phyloP scores from a whole-genome alignment of 1,140 invertebrate genomes.

The Lanistes nyassanus region DNA sequence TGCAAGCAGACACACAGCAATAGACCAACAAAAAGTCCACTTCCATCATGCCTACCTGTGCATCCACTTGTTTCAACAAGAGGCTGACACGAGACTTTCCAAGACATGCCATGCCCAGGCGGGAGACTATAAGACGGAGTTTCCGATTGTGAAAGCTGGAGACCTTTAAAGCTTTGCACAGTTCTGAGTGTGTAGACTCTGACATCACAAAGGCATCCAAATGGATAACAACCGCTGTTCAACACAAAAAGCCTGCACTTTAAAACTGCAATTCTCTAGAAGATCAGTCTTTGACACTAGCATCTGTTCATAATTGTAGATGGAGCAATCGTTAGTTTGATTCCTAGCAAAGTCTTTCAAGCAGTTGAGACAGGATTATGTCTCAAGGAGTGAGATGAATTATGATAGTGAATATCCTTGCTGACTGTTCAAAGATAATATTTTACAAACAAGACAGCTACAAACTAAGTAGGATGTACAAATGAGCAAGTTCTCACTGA shows the following conservation, averaged over 20 bases:
- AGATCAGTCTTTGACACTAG: not conserved
- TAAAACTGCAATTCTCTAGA: not conserved
- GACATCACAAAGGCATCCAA: conserved; percentile 60
- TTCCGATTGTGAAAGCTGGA: conserved; percentile 49
- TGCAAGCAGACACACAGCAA: not conserved
- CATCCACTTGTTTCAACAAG: conserved; percentile 52
- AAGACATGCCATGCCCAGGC: conserved; percentile 58
- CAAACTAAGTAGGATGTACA: too few species aligned
- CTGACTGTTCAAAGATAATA: too few species aligned
- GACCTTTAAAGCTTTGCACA: conserved; percentile 61
- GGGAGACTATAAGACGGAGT: conserved; percentile 50
- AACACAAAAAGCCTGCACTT: not conserved
- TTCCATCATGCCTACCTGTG: conserved; percentile 40
- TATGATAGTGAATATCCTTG: too few species aligned
- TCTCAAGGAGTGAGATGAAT: too few species aligned
- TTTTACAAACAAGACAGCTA: too few species aligned
- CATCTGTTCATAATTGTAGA: too few species aligned
- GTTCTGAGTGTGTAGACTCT: conserved; percentile 51
- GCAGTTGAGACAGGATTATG: too few species aligned
- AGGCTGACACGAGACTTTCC: conserved; percentile 50
- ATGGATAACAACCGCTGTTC: conserved; percentile 45
- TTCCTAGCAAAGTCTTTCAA: too few species aligned
- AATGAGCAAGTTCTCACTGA: too few species aligned
- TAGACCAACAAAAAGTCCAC: not conserved
- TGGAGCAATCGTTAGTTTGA: too few species aligned